Evolutionary conservation across 2,797 vertebrate species (phyloP).

Genomic region (Anguilla anguilla): DNA sequence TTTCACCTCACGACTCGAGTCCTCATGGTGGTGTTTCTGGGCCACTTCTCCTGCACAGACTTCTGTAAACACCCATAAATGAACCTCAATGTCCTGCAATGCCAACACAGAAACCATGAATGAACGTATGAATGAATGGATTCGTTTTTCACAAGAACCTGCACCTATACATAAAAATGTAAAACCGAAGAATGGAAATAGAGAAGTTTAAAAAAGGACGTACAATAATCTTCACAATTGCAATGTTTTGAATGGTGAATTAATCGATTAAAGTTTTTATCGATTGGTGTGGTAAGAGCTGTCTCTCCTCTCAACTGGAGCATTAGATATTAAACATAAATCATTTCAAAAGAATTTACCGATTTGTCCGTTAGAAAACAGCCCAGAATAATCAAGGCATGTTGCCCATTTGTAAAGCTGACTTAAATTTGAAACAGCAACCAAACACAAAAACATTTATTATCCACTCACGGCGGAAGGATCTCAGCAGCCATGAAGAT

Average conservation of each 20-base stretch:
- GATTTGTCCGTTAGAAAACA: neutral
- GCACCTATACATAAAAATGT: too few species aligned
- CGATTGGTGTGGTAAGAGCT: too few species aligned
- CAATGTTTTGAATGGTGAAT: too few species aligned
- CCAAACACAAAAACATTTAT: neutral
- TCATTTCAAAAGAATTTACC: neutral
- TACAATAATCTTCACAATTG: too few species aligned
- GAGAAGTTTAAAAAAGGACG: too few species aligned
- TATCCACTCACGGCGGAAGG: conserved; percentile 89
- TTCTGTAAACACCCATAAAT: conserved; percentile 98
- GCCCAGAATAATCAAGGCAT: neutral
- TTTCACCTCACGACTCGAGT: conserved; percentile 96
- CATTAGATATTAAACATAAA: too few species aligned
- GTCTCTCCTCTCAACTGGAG: too few species aligned
- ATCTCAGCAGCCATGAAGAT: conserved; percentile 99
- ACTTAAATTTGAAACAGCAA: neutral
- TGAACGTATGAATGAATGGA: too few species aligned
- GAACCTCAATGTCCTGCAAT: conserved; percentile 88
- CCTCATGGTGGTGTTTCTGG: conserved; percentile 93
- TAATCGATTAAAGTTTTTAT: too few species aligned
- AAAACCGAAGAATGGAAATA: too few species aligned
- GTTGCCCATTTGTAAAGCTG: neutral
- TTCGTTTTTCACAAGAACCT: too few species aligned
- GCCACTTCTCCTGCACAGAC: conserved; percentile 96
- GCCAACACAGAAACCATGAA: neutral